phyloP scores from a whole-genome alignment of 2,113 vertebrate species.

The Chiloscyllium plagiosum region DNA sequence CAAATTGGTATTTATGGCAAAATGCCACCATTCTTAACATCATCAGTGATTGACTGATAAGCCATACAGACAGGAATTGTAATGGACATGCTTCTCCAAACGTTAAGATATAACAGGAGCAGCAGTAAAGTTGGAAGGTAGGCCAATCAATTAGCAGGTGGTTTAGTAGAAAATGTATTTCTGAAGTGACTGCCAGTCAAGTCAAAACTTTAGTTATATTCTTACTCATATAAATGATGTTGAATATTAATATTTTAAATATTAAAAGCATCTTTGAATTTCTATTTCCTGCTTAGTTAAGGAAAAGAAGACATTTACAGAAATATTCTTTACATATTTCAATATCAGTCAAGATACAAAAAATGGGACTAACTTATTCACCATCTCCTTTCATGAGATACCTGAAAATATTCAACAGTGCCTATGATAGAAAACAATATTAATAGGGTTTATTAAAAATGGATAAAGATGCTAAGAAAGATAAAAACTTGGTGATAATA shows the following conservation, averaged over 20 bases:
- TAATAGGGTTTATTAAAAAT: neutral
- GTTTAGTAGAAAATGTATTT: neutral
- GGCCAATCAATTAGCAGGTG: neutral
- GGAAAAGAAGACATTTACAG: neutral
- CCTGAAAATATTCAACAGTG: neutral
- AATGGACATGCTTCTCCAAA: neutral
- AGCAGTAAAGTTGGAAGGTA: neutral
- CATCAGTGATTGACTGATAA: neutral
- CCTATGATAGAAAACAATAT: neutral
- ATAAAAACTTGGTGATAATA: neutral
- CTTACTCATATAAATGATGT: neutral
- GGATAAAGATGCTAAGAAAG: neutral
- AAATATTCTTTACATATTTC: neutral
- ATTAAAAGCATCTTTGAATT: neutral
- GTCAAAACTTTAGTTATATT: slow-evolving; percentile 23
- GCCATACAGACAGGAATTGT: neutral
- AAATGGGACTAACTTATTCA: neutral
- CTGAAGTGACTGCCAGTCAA: neutral
- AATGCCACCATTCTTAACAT: neutral
- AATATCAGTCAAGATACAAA: neutral
- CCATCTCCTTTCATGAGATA: neutral
- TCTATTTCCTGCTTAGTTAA: neutral
- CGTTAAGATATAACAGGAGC: neutral
- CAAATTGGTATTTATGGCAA: neutral
- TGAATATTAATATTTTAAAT: neutral